These are phyloP conservation scores for Acrocephalus arundinaceus DNA, from an alignment of 2,113 vertebrate species.

Conservation along the genomic window DNA sequence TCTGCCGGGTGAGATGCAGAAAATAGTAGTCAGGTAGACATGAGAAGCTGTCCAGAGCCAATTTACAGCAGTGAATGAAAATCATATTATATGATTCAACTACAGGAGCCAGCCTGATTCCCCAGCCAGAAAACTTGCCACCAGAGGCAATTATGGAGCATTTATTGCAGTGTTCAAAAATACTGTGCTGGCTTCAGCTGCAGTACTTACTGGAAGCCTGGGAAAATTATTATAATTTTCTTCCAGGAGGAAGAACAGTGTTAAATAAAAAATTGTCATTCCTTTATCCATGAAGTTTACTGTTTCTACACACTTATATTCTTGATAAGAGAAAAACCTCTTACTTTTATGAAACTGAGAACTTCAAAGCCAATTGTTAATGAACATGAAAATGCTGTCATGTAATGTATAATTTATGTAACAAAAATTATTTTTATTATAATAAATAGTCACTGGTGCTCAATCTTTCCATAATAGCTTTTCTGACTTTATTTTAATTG, in stretches of 20 bases:
- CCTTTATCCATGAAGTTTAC: not conserved
- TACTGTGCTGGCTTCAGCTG: slow-evolving; percentile 5
- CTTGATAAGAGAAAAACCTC: not conserved
- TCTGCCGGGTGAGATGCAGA: not conserved
- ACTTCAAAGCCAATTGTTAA: not conserved
- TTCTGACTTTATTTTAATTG: not conserved
- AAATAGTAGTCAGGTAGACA: slow-evolving; percentile 6
- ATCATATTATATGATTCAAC: slow-evolving; percentile 11
- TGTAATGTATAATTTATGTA: not conserved
- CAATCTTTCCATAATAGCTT: not conserved
- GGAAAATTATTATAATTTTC: not conserved
- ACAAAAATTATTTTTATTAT: not conserved
- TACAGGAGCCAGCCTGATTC: slow-evolving; percentile 19
- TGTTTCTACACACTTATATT: not conserved
- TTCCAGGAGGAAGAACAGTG: not conserved
- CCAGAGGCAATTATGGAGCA: slow-evolving; percentile 38
- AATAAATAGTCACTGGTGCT: not conserved
- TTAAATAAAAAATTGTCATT: not conserved
- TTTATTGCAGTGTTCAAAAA: slow-evolving; percentile 31
- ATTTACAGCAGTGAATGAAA: slow-evolving; percentile 20
- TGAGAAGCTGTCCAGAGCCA: slow-evolving; percentile 36
- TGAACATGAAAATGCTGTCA: not conserved
- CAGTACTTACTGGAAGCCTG: slow-evolving; percentile 40
- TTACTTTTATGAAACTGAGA: not conserved
- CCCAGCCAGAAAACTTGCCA: slow-evolving; percentile 36